Evolutionary conservation across 35 echinoderm and acorn worm species (phyloP), one percentile per base, ranked within the genome.

Genomic region (Lytechinus variegatus): DNA sequence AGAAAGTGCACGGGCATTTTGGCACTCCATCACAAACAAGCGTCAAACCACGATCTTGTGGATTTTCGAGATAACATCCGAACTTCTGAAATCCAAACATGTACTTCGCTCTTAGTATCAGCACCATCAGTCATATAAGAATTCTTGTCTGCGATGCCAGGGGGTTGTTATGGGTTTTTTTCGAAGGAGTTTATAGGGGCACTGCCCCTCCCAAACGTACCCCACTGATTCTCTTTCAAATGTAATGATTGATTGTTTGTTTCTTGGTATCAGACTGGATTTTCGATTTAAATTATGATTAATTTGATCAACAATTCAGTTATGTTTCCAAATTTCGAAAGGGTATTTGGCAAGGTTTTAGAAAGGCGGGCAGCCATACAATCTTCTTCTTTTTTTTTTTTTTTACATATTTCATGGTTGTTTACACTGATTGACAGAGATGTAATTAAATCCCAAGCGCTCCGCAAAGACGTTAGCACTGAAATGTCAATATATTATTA

Each of bases 1-100:
- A 79, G 66, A 79, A 79, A 79, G 66, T 79, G 66, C 66, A 79
- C 66, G 66, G 66, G 21, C 19, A 79, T 79, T 79, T 79, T 79
- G 66, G 66, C 66, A 79, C 19, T 19, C 66, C n/a, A 79, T 79
- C 66, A 19, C 9, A 58, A 79, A 79, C 66, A 24, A 79, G 66
- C 66, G 16, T 4, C 66, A 79, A n/a, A 24, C 66, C 16, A n/a
- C 66, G 66, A 24, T 24, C 66, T 79, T 13, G 8, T 79, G 66
- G 66, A 6, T 79, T 79, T 79, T 79, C 21, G 66, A 79, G 66
- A 79, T 79, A 79, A 79, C 66, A 79, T 79, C 66, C 66, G 66
- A 19, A 79, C 66, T n/a, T 24, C n/a, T 79, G 66, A 79, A 79
- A 79, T 79, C 66, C 66, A 79, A 79, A 79, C 66, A 79, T 79